Evolutionary conservation across 2,888 invertebrate species (phyloP).

Genomic region (Clunio marinus): DNA sequence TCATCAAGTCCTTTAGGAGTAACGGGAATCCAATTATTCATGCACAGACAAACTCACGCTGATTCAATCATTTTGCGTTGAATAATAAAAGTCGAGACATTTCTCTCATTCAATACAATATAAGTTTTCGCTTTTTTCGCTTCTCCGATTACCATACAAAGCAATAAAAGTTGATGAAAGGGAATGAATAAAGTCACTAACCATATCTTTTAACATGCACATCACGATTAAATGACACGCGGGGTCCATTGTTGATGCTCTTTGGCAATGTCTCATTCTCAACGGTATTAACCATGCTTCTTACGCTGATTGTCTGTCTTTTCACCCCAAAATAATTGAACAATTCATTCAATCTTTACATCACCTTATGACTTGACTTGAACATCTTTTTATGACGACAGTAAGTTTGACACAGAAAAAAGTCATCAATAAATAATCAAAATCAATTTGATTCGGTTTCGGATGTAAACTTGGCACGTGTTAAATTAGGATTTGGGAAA

Average conservation of each 20-base stretch:
- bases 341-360: constrained; percentile 8
- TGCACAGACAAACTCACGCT: constrained; percentile 1
- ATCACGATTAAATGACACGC: constrained; percentile 85
- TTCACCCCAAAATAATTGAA: background rate
- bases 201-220: constrained; percentile 87
- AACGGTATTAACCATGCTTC: constrained; percentile 41
- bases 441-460: too few species aligned
- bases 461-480: too few species aligned
- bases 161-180: background rate
- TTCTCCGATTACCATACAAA: background rate
- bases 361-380: too few species aligned
- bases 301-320: background rate
- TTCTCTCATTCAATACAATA: background rate
- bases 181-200: constrained; percentile 53
- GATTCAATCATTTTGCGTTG: background rate
- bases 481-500: too few species aligned
- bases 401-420: too few species aligned
- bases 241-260: constrained; percentile 55
- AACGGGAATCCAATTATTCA: background rate
- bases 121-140: background rate
- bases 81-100: background rate
- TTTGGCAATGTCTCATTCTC: constrained; percentile 47
- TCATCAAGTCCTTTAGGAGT: background rate
- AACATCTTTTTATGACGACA: too few species aligned
- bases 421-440: too few species aligned